Conservation (phyloP, 2,113 vertebrate genomes). For the Paracanthobrama guichenoti region DNA sequence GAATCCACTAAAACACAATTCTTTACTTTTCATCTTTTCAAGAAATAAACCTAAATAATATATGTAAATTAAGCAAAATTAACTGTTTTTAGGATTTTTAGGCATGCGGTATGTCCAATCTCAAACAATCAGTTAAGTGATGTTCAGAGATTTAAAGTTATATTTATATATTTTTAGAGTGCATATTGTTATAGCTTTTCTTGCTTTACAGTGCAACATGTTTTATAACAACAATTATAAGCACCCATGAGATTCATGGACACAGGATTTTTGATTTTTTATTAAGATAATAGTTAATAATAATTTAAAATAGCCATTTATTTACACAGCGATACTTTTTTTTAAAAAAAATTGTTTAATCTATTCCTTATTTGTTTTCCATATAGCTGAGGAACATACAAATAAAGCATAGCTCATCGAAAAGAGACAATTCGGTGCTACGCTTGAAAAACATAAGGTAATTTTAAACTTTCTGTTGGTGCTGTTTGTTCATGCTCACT, state of each 20-base stretch:
- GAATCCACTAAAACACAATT: too few relatives aligned
- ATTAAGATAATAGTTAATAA: background rate
- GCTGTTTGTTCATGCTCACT: background rate
- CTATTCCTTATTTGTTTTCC: background rate
- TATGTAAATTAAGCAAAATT: too few relatives aligned
- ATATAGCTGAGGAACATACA: constrained; percentile 78
- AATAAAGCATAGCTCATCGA: constrained; percentile 74
- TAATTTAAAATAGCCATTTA: background rate
- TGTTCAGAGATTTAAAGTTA: background rate
- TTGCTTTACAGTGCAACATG: background rate
- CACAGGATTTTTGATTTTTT: background rate
- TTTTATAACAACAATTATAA: background rate
- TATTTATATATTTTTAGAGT: too few relatives aligned
- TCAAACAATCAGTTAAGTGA: background rate
- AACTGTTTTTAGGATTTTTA: too few relatives aligned
- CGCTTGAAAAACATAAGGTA: constrained; percentile 78
- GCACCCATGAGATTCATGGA: background rate
- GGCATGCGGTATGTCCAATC: background rate
- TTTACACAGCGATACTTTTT: background rate
- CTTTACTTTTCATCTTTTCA: too few relatives aligned
- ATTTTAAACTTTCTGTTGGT: constrained; percentile 4
- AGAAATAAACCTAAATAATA: too few relatives aligned
- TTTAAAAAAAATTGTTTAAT: background rate
- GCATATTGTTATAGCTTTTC: background rate
- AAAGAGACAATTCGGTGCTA: constrained; percentile 75